These are phyloP conservation scores for Pterophyllum scalare DNA, from an alignment of 2,113 vertebrate species.

Conservation along the genomic window DNA sequence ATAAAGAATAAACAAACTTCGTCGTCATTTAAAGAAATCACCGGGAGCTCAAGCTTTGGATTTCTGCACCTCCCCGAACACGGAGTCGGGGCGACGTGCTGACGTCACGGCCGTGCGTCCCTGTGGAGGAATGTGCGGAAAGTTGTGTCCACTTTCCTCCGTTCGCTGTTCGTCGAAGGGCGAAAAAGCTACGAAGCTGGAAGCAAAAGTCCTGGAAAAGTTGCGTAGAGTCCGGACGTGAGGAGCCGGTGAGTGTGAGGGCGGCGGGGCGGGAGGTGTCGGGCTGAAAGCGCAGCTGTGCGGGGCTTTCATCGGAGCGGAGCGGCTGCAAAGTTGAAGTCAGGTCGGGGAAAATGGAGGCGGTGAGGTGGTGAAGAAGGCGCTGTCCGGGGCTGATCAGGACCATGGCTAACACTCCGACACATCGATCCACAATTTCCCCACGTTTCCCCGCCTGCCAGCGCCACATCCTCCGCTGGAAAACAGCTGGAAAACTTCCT, in stretches of 20 bases:
- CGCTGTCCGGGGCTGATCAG: slow-evolving; percentile 93
- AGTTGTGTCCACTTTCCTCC: slow-evolving; percentile 71
- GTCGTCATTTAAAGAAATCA: background rate
- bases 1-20: background rate
- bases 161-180: slow-evolving; percentile 32
- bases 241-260: slow-evolving; percentile 27
- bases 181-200: background rate
- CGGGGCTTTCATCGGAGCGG: background rate
- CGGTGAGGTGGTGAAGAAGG: slow-evolving; percentile 69
- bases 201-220: slow-evolving; percentile 13
- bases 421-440: background rate
- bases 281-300: background rate
- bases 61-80: background rate
- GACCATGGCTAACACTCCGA: slow-evolving; percentile 82
- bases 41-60: background rate
- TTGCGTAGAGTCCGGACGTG: slow-evolving; percentile 8
- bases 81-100: slow-evolving; percentile 19
- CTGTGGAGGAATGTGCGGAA: slow-evolving; percentile 91
- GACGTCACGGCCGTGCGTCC: slow-evolving; percentile 72
- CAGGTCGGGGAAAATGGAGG: slow-evolving; percentile 79
- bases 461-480: background rate
- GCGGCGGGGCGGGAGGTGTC: background rate
- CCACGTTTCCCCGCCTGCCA: background rate
- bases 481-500: background rate
- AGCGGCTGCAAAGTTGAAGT: slow-evolving; percentile 43